Conservation (phyloP, 2,797 vertebrate genomes). For the Anguilla anguilla region DNA sequence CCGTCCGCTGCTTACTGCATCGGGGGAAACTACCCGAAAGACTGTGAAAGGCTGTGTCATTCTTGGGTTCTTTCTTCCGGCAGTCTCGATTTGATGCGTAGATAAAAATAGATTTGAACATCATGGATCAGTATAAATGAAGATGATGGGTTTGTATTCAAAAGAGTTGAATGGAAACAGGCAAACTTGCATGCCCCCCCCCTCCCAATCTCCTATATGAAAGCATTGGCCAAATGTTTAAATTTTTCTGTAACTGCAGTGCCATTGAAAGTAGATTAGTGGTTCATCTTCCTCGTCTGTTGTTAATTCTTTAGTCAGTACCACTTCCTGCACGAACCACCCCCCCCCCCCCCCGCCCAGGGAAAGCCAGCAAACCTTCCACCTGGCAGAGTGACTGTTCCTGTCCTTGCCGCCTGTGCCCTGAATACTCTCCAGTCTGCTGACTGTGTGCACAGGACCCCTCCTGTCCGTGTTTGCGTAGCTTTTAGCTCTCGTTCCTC, state of each 20-base stretch:
- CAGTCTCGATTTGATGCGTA: neutral
- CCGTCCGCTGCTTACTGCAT: neutral
- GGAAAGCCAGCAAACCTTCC: neutral
- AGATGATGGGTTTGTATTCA: neutral
- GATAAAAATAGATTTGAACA: neutral
- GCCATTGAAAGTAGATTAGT: neutral
- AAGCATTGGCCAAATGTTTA: neutral
- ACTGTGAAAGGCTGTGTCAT: neutral
- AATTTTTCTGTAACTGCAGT: neutral
- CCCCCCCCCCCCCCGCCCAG: conserved; percentile 12
- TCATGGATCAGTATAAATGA: neutral
- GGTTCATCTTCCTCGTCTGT: neutral
- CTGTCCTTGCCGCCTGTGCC: conserved; percentile 6
- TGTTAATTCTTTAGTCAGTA: neutral
- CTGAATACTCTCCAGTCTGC: conserved; percentile 20
- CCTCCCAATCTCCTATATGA: neutral
- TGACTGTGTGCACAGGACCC: neutral
- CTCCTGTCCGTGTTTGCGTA: neutral
- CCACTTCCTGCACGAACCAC: neutral
- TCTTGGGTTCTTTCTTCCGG: neutral
- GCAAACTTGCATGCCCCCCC: neutral
- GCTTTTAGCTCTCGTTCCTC: neutral
- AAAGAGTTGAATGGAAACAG: neutral
- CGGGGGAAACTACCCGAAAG: neutral
- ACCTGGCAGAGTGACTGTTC: neutral